Percentiles rank a stretch among this genome's conserved stretches.
Conservation (phyloP, 2,888 invertebrate species). For the Callinectes sapidus region DNA sequence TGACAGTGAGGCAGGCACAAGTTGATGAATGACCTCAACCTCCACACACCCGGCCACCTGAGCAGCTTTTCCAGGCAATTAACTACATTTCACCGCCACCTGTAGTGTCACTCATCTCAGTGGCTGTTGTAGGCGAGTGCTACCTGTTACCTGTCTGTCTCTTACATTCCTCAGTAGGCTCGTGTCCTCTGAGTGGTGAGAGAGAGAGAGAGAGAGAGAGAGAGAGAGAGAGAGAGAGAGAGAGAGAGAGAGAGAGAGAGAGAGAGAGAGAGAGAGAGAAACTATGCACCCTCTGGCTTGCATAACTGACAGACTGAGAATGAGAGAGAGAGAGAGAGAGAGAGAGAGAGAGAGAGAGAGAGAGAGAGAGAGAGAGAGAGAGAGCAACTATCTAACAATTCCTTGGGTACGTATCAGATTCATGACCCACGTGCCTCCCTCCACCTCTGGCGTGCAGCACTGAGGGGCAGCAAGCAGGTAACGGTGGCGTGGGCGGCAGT, state of each 20-base stretch:
- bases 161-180: too few relatives aligned
- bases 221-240: too few relatives aligned
- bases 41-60: background rate
- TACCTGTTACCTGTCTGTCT: too few relatives aligned
- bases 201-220: too few relatives aligned
- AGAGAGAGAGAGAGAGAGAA: too few relatives aligned
- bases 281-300: too few relatives aligned
- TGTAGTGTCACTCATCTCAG: background rate
- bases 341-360: conserved; percentile 24
- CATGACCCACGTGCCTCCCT: background rate
- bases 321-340: conserved; percentile 20
- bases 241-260: too few relatives aligned
- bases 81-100: background rate
- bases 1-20: background rate
- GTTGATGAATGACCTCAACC: background rate
- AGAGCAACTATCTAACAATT: background rate
- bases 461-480: background rate
- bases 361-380: conserved; percentile 40
- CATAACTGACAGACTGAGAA: background rate
- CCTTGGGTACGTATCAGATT: background rate
- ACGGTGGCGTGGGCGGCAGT: background rate
- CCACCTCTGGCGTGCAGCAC: background rate
- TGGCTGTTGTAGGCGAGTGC: too few relatives aligned
- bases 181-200: too few relatives aligned
- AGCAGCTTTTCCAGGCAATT: background rate